These are phyloP conservation scores for Myotis brandtii DNA, from an alignment of 2,113 vertebrate species.

Conservation along the genomic window DNA sequence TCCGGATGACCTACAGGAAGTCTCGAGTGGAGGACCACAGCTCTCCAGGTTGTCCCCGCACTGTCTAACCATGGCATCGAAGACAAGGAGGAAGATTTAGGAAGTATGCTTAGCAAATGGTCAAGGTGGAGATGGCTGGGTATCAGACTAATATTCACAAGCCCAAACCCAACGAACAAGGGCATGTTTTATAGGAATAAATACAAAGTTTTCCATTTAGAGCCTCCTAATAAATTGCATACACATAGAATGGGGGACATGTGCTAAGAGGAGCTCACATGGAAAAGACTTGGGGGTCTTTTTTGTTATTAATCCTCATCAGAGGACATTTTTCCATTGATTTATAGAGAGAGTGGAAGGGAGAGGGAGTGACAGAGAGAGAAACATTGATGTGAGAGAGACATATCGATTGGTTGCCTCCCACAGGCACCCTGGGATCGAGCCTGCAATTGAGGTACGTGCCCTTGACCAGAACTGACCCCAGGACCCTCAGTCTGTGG, in stretches of 20 bases:
- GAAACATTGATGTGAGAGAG: too few relatives aligned
- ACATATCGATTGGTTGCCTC: too few relatives aligned
- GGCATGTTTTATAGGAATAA: not conserved
- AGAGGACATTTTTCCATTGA: too few relatives aligned
- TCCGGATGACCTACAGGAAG: not conserved
- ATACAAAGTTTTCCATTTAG: not conserved
- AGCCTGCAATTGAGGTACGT: too few relatives aligned
- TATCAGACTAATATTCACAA: not conserved
- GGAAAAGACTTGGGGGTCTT: not conserved
- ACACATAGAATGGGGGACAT: not conserved
- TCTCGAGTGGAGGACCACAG: not conserved
- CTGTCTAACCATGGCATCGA: not conserved
- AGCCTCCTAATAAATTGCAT: not conserved
- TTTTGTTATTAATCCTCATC: too few relatives aligned
- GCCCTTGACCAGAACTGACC: too few relatives aligned
- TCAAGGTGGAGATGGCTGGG: not conserved
- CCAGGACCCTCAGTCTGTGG: too few relatives aligned
- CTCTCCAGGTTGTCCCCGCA: not conserved
- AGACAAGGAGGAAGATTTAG: not conserved
- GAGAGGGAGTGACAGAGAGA: too few relatives aligned
- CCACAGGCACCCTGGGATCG: too few relatives aligned
- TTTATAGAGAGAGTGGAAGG: too few relatives aligned
- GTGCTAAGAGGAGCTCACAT: not conserved
- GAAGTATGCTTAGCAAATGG: not conserved
- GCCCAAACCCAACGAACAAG: not conserved